Evolutionary conservation across 2,888 invertebrate species (phyloP).

Genomic region (Morpho deidamia): DNA sequence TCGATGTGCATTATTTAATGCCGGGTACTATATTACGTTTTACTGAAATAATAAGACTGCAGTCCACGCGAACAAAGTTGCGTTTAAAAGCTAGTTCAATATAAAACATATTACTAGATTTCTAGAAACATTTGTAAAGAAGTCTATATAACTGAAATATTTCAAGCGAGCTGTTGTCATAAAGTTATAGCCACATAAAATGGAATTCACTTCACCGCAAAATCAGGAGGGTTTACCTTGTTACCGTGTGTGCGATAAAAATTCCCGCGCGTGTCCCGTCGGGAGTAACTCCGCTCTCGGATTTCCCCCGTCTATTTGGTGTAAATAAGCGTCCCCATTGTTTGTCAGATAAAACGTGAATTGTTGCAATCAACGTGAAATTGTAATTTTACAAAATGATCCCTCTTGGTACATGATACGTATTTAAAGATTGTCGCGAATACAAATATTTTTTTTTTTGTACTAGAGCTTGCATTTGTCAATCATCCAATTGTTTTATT

Average conservation of each 20-base stretch:
- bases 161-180: slow-evolving; percentile 7
- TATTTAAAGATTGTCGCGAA: neutral
- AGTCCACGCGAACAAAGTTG: no score
- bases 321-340: slow-evolving; percentile 14
- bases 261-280: slow-evolving; percentile 16
- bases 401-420: neutral
- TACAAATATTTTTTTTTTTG: no score
- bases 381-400: slow-evolving; percentile 2
- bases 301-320: slow-evolving; percentile 10
- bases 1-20: no score
- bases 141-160: neutral
- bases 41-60: no score
- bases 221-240: slow-evolving; percentile 21
- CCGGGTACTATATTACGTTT: no score
- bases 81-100: no score
- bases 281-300: slow-evolving; percentile 2
- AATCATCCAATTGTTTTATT: no score
- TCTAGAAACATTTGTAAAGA: neutral
- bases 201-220: slow-evolving; percentile 17
- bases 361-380: slow-evolving; percentile 7
- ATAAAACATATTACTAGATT: no score
- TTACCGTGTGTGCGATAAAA: slow-evolving; percentile 21
- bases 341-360: slow-evolving; percentile 10
- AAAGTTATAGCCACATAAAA: slow-evolving; percentile 9
- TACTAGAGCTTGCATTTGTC: no score